Evolutionary conservation across 2,888 invertebrate species (phyloP).

Genomic region (Malachius bipustulatus): DNA sequence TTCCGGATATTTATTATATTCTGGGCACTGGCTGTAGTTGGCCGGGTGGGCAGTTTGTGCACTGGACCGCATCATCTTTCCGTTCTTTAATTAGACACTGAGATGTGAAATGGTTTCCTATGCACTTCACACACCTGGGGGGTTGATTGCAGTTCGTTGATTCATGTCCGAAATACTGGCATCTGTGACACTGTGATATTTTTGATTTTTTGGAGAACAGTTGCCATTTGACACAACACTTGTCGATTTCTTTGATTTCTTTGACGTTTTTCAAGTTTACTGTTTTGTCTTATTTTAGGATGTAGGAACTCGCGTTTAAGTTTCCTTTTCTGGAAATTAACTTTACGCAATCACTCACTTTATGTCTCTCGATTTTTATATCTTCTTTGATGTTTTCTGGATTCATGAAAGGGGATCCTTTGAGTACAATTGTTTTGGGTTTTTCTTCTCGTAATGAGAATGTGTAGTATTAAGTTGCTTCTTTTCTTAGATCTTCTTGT

Average conservation of each 20-base stretch:
- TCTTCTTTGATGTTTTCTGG: no score
- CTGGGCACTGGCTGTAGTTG: constrained; percentile 19
- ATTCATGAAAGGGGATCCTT: no score
- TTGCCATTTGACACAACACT: constrained; percentile 8
- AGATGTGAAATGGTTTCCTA: neutral
- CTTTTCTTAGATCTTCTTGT: no score
- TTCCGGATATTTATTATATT: no score
- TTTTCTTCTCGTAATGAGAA: no score
- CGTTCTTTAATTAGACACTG: constrained; percentile 6
- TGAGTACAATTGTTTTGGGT: no score
- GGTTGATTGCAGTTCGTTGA: constrained; percentile 8
- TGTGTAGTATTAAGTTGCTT: no score
- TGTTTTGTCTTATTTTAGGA: neutral
- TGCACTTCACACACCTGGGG: constrained; percentile 8
- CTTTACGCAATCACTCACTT: no score
- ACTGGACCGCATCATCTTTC: constrained; percentile 24
- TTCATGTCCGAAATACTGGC: constrained; percentile 38
- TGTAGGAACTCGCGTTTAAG: constrained; percentile 3
- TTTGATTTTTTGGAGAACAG: constrained; percentile 20
- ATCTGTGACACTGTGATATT: constrained; percentile 35
- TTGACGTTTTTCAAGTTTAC: constrained; percentile 4
- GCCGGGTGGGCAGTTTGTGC: constrained; percentile 35
- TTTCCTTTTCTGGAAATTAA: no score
- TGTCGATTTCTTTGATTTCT: constrained; percentile 9
- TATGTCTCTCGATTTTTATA: no score